Evolutionary conservation across 2,797 vertebrate genomes (phyloP).

Genomic region (Hydrophis major): DNA sequence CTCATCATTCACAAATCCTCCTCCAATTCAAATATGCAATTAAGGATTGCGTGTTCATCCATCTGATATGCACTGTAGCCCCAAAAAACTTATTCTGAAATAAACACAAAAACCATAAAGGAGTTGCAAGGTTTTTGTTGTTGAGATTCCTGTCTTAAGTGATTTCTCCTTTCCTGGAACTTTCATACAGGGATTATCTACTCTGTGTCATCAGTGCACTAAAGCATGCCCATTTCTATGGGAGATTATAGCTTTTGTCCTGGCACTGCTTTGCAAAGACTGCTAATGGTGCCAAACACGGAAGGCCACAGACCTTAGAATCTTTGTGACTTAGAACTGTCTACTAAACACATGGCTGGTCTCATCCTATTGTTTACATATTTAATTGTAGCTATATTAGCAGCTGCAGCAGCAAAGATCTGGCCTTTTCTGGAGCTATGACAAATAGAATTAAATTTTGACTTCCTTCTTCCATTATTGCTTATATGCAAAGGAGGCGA

Average conservation of each 20-base stretch:
- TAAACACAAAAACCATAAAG: not conserved
- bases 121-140: not conserved
- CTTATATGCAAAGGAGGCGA: not conserved
- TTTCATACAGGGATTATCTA: not conserved
- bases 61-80: not conserved
- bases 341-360: not conserved
- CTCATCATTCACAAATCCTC: not conserved
- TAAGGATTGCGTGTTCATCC: not conserved
- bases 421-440: not conserved
- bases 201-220: not conserved
- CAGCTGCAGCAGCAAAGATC: not conserved
- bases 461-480: not conserved
- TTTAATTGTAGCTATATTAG: slow-evolving; percentile 3
- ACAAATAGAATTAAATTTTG: slow-evolving; percentile 15
- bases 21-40: not conserved
- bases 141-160: not conserved
- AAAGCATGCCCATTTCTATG: not conserved
- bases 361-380: slow-evolving; percentile 11
- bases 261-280: not conserved
- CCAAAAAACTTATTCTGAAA: not conserved
- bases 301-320: not conserved
- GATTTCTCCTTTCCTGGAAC: not conserved
- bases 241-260: not conserved
- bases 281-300: not conserved
- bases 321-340: not conserved